Conservation (phyloP, 2,797 vertebrate genomes). For the Leptoclinus maculatus region DNA sequence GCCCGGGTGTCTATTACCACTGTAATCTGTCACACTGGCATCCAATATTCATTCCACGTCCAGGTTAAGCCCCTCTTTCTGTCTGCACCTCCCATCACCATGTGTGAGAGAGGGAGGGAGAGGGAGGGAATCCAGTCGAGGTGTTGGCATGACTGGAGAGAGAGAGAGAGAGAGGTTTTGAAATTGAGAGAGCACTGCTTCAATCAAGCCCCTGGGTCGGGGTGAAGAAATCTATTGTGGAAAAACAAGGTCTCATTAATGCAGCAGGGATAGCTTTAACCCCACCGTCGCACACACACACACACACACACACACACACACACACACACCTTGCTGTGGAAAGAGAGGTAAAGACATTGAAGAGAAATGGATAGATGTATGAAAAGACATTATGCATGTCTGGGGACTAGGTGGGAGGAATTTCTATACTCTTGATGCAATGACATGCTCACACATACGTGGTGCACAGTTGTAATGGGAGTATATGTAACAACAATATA, state of each 20-base stretch:
- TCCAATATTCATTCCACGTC: slow-evolving; percentile 80
- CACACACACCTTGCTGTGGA: slow-evolving; percentile 25
- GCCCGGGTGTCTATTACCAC: slow-evolving; percentile 84
- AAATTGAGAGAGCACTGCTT: slow-evolving; percentile 80
- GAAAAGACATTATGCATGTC: slow-evolving; percentile 38
- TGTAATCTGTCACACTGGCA: slow-evolving; percentile 83
- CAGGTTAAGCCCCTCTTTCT: slow-evolving; percentile 83
- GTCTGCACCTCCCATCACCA: slow-evolving; percentile 77
- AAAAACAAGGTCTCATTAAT: slow-evolving; percentile 79
- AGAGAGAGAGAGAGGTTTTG: slow-evolving; percentile 58
- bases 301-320: background rate
- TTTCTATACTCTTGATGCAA: slow-evolving; percentile 6
- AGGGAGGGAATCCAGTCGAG: slow-evolving; percentile 44
- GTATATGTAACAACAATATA: background rate
- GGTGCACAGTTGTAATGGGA: background rate
- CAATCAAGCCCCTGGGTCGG: slow-evolving; percentile 75
- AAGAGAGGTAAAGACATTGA: slow-evolving; percentile 30
- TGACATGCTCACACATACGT: slow-evolving; percentile 16
- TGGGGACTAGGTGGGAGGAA: slow-evolving; percentile 16
- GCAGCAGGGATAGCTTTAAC: slow-evolving; percentile 76
- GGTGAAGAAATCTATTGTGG: slow-evolving; percentile 74
- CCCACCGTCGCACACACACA: background rate
- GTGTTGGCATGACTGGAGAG: slow-evolving; percentile 57
- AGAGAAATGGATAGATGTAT: slow-evolving; percentile 36
- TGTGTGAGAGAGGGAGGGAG: slow-evolving; percentile 45